Base-by-base conservation (phyloP, 2,113 vertebrate genomes). In the Epinephelus moara region DNA sequence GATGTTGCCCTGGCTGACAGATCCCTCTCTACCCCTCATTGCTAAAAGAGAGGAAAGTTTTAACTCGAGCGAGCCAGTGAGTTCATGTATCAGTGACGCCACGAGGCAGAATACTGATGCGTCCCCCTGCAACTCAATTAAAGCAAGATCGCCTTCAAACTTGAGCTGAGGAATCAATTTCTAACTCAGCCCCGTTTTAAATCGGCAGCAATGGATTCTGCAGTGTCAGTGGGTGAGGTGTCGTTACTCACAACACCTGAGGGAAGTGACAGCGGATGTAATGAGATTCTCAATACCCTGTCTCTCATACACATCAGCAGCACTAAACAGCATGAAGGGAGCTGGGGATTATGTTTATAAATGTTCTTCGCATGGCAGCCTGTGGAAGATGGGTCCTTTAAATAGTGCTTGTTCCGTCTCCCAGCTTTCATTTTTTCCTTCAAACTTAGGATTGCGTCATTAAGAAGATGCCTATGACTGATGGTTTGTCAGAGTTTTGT, bases 161-260 rank as follows among this genome's bases (percentile, higher is more conserved):
- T 70, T 78, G 66, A 86, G 72, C 89, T 27, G 67, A 83, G 55
- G 82, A 89, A 94, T 94, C 75, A 91, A 91, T 92, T 89, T 90
- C 62, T 76, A 78, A 77, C 80, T 88, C 70, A 1, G 45, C 72
- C 77, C 3, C 0, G 75, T 88, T 93, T 91, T 82, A 55, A 89
- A 89, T 93, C 75, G 80, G 50, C 70, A 42, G 59, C 70, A 2
- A 18, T 68, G 67, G 77, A 83, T 89, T 75, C 70, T 70, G 75
- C 81, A 25, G 77, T 82, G 81, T 90, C 89, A 82, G 85, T 64
- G 72, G 85, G 85, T 45, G 81, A 87, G 49, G 64, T 37, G 86
- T 80, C 71, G 64, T 93, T 89, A 85, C 72, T 92, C 89, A 88
- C 62, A 27, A 82, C 85, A 91, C 87, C 89, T 93, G 90, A 88